Base-by-base conservation (phyloP, 2,797 vertebrate species). In the Furcifer pardalis region DNA sequence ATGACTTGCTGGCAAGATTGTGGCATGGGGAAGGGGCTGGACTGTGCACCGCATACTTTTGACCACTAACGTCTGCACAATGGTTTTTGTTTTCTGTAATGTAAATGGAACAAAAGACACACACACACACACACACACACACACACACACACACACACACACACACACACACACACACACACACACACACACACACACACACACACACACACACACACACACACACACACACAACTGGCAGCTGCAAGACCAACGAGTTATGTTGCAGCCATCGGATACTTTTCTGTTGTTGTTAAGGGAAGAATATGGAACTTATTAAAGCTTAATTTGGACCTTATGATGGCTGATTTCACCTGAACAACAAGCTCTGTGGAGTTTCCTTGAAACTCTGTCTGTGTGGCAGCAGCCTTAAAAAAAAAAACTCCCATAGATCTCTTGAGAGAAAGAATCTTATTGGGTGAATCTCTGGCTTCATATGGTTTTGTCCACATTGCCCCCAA, bases 251-350 rank as follows among this genome's bases (percentile, higher is more conserved):
- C 60, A 7, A 71, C 21, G 32, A 72, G 23, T 32, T 82, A 46
- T n/a, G 27, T 7, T 73, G 56, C 30, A 71, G 66, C 27, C 42
- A 63, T 83, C 5, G 9, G 62, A 52, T 83, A 30, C 60, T 83
- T 40, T 23, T 40, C 35, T 52, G 32, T 23, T 52, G 73, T n/a
- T 76, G 60, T 25, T 68, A 49, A 42, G 52, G 63, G 5, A 77
- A 56, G 46, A 59, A 68, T 77, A 77, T 77, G 82, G 82, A 83
- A 83, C 74, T 59, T n/a, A 59, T 83, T 77, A 83, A 77, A 77
- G 74, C 66, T 83, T 83, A 68, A 83, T 83, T 68, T 44, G 37
- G 63, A 83, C 68, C 74, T 40, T 77, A 56, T 65, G 19, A 49
- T 12, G 65, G 19, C 63, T 59, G 49, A 37, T 77, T 83, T 68